Evolutionary conservation across 2,113 vertebrate species (phyloP), one percentile per base, ranked within the genome.

Genomic region (Centropus bengalensis): DNA sequence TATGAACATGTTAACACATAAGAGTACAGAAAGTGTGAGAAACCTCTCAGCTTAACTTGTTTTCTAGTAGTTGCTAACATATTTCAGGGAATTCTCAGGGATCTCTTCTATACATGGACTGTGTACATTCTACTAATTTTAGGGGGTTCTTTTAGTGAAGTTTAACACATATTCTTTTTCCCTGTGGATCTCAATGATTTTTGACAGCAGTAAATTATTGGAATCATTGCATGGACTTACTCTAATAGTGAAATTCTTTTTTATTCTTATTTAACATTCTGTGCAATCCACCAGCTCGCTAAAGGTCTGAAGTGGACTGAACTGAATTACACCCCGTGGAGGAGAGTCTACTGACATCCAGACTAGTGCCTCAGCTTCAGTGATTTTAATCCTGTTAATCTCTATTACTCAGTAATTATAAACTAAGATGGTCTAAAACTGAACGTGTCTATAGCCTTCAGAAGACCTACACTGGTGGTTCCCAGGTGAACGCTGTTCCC

Each of bases 301-400:
- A 63, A 91, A 91, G 56, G 28, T 30, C 88, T 88, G 55, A 71
- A 86, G 67, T 19, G 9, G 21, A 78, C 55, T 95, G 22, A 38
- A 94, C 81, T 81, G 51, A 77, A 66, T 85, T 66, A 49, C 24
- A 42, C 83, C 33, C 30, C 58, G 20, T 83, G 51, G 22, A 78
- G 42, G 27, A 86, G 3, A 84, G 20, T 59, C 56, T 71, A 24
- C 60, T 78, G 28, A 36, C 42, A 70, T 59, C 56, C 47, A 86
- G 27, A 22, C 63, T 63, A 32, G 32, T 26, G 40, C 47, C 56
- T 69, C 56, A 83, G 40, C 33, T 63, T 70, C 32, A 28, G 55
- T 94, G 40, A 69, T 88, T 89, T 91, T 91, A 82, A 87, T 85
- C n/a, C 62, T 60, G 40, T n/a, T 79, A 49, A 89, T 87, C 6